A percentile compares a stretch with the other conserved stretches of the same genome.
Evolutionary conservation across 1,140 invertebrate species (phyloP).

Genomic region (Cydia strobilella): DNA sequence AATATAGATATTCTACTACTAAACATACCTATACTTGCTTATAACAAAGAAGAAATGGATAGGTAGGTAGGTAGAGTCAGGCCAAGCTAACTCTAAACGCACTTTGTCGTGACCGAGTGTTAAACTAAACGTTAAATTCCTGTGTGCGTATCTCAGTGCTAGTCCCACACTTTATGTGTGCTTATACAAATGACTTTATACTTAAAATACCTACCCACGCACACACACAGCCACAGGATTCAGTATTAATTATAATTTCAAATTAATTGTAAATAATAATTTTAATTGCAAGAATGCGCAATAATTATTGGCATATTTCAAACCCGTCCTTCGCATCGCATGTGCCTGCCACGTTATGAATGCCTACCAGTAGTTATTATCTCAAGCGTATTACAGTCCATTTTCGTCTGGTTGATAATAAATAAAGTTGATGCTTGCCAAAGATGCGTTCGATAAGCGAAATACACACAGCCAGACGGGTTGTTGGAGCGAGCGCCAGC

Average conservation of each 20-base stretch:
- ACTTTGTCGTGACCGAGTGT: too few relatives aligned
- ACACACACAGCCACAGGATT: too few relatives aligned
- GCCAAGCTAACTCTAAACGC: too few relatives aligned
- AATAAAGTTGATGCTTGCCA: background rate
- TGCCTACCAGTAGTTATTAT: background rate
- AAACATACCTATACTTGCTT: too few relatives aligned
- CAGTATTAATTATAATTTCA: conserved; percentile 1
- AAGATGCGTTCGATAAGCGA: conserved; percentile 7
- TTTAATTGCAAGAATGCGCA: background rate
- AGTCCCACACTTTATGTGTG: too few relatives aligned
- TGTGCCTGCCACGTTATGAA: background rate
- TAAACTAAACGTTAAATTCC: too few relatives aligned
- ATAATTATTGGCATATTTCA: background rate
- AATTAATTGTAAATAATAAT: background rate
- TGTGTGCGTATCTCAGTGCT: too few relatives aligned
- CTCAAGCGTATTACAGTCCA: background rate
- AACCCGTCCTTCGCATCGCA: background rate
- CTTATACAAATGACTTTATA: too few relatives aligned
- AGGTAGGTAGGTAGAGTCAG: too few relatives aligned
- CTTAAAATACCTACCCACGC: too few relatives aligned
- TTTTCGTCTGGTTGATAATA: background rate
- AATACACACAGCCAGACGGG: conserved; percentile 20
- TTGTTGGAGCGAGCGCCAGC: conserved; percentile 20
- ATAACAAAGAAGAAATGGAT: too few relatives aligned
- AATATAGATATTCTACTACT: too few relatives aligned